These are phyloP conservation scores for Apolygus lucorum DNA, from an alignment of 1,140 invertebrate species.

Conservation along the genomic window DNA sequence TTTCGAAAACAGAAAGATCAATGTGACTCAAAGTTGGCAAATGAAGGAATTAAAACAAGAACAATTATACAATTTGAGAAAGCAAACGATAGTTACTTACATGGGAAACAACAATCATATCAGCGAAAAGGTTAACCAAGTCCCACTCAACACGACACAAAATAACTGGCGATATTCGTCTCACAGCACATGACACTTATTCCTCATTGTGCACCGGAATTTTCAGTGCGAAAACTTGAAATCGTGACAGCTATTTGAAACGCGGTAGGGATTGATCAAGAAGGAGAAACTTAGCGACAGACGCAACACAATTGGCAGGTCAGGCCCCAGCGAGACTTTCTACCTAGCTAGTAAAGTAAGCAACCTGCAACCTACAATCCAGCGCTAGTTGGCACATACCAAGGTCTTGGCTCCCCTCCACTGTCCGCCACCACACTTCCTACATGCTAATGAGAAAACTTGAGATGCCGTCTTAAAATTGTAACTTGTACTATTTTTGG, in stretches of 20 bases:
- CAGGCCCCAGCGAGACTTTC: slow-evolving; percentile 1
- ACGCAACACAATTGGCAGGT: not conserved
- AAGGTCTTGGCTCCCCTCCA: not conserved
- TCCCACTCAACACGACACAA: not conserved
- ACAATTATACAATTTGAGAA: too few relatives aligned
- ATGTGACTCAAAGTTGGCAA: not conserved
- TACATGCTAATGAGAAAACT: too few relatives aligned
- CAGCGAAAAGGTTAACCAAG: not conserved
- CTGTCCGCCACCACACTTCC: not conserved
- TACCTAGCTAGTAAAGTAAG: not conserved
- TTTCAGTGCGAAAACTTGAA: not conserved
- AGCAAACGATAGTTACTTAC: not conserved
- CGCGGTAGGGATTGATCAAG: not conserved
- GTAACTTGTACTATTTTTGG: too few relatives aligned
- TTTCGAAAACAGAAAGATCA: not conserved
- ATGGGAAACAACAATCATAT: not conserved
- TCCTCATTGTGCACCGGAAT: too few relatives aligned
- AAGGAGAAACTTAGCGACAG: slow-evolving; percentile 7
- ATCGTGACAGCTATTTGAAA: not conserved
- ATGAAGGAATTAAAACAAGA: too few relatives aligned
- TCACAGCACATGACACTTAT: too few relatives aligned
- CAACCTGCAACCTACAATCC: not conserved
- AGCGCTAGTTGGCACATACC: not conserved
- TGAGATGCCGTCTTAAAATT: too few relatives aligned
- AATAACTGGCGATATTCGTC: too few relatives aligned